phyloP scores from a whole-genome alignment of 2,888 invertebrate genomes.

The Epiblema foenella region DNA sequence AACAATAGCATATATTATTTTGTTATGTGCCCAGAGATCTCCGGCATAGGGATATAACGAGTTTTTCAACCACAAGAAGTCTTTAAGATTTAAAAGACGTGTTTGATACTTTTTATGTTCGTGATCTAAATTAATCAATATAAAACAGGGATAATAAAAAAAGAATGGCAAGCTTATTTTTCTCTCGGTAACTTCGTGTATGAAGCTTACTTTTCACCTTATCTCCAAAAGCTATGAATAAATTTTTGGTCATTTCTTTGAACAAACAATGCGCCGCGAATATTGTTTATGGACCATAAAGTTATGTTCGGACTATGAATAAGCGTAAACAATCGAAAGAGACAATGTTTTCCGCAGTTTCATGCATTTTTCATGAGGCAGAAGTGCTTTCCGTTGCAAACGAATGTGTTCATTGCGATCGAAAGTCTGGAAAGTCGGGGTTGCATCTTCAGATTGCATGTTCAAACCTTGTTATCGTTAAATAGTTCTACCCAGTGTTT shows the following conservation, averaged over 20 bases:
- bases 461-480: constrained; percentile 24
- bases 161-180: constrained; percentile 5
- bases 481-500: constrained; percentile 14
- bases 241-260: constrained; percentile 44
- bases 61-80: background rate
- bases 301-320: constrained; percentile 45
- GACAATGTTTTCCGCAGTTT: constrained; percentile 47
- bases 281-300: constrained; percentile 47
- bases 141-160: background rate
- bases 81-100: background rate
- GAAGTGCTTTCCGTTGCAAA: constrained; percentile 44
- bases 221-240: constrained; percentile 44
- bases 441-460: constrained; percentile 42
- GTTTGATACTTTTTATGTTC: background rate
- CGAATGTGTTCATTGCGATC: constrained; percentile 45
- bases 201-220: constrained; percentile 41
- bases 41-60: no score
- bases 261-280: constrained; percentile 43
- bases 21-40: no score
- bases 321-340: constrained; percentile 47
- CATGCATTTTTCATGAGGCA: constrained; percentile 46
- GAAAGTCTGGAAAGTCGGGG: constrained; percentile 36
- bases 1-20: no score
- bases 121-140: background rate
- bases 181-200: constrained; percentile 19